These are phyloP conservation scores for Apodemia mormo DNA, from an alignment of 2,888 invertebrate species.

Conservation along the genomic window DNA sequence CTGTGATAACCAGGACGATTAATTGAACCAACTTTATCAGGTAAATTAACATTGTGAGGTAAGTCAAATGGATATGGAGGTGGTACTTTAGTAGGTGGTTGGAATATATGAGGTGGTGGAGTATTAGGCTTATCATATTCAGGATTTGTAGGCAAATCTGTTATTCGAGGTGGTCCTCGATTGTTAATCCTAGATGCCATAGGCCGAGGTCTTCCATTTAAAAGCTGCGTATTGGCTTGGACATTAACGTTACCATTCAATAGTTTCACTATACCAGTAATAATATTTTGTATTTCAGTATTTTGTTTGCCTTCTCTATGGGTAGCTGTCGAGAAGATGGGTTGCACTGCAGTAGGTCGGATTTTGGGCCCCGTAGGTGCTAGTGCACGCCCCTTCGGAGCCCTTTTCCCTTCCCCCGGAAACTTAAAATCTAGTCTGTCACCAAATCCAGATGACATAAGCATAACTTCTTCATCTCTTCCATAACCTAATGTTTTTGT, in stretches of 20 bases:
- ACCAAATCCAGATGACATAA: conserved; percentile 65
- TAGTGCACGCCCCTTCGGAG: conserved; percentile 86
- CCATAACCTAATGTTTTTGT: conserved; percentile 74
- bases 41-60: conserved; percentile 86
- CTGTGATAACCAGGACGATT: conserved; percentile 83
- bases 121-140: conserved; percentile 83
- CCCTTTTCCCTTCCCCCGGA: conserved; percentile 90
- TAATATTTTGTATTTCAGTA: conserved; percentile 92
- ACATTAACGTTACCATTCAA: conserved; percentile 94
- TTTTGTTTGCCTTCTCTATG: conserved; percentile 72
- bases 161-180: conserved; percentile 92
- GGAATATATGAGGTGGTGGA: conserved; percentile 65
- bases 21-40: conserved; percentile 87
- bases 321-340: conserved; percentile 78
- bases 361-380: conserved; percentile 86
- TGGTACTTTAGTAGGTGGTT: conserved; percentile 74
- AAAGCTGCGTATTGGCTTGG: conserved; percentile 86
- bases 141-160: conserved; percentile 87
- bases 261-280: conserved; percentile 93
- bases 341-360: conserved; percentile 77
- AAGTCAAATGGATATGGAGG: conserved; percentile 90
- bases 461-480: conserved; percentile 60
- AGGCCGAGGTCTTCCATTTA: conserved; percentile 84
- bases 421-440: conserved; percentile 72
- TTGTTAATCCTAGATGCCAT: conserved; percentile 92